Evolutionary conservation across 2,113 vertebrate genomes (phyloP), one percentile per base, ranked within the genome.

Genomic region (Halcyon malimbica): DNA sequence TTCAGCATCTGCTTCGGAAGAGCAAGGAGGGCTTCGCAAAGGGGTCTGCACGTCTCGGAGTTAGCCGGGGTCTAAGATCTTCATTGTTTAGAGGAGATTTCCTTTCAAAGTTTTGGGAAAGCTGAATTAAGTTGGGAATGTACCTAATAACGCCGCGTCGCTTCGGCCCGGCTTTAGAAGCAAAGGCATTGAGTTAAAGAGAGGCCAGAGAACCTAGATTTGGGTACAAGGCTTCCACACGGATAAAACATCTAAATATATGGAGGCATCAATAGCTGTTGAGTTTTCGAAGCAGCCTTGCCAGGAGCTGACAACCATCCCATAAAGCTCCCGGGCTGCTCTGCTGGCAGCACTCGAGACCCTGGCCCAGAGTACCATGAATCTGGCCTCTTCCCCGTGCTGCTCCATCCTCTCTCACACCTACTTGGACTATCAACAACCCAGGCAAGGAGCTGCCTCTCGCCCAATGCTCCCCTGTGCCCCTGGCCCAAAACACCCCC

Each of bases 51-150:
- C 41, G 0, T 76, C 74, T 57, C 23, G 41, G 77, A n/a, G 91
- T 96, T 97, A 96, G 39, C 96, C 96, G 1, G 95, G 96, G 57
- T 97, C 96, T 75, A 96, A 84, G 94, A 65, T 95, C 95, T 93
- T 97, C 95, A 96, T 97, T 69, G 92, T 96, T 96, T 90, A 79
- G 80, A 71, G 62, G 51, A 24, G 76, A 48, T 24, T 42, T 42
- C 80, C 94, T 83, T 64, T 3, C 10, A 2, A 48, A 81, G 79
- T 25, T 69, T 35, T 1, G 5, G 51, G 48, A 73, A 41, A 48
- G 21, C 53, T 39, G 13, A 54, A 28, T 85, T 68, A 54, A 44
- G 13, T 2, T 37, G 59, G 13, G 70, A 65, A 25, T 7, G 20
- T 18, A 20, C 71, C 6, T 17, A 24, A 24, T 6, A 17, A 48